These are phyloP conservation scores for Danio aesculapii DNA, from an alignment of 2,797 vertebrate species.

Conservation along the genomic window DNA sequence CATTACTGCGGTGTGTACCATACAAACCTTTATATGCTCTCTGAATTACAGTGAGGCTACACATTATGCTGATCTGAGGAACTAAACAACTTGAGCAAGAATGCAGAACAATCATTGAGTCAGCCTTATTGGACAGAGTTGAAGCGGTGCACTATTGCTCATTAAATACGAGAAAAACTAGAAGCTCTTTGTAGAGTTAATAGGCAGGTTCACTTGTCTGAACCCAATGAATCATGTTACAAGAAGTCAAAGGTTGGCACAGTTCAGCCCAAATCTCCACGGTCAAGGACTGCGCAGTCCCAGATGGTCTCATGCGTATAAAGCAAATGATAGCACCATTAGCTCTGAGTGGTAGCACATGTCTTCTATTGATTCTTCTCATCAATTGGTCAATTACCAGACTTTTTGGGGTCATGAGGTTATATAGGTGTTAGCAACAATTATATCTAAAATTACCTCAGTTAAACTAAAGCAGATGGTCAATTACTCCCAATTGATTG, in stretches of 20 bases:
- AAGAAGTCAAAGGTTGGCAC: constrained; percentile 52
- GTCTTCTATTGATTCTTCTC: constrained; percentile 69
- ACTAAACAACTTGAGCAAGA: constrained; percentile 20
- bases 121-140: constrained; percentile 6
- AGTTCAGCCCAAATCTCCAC: constrained; percentile 49
- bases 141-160: neutral
- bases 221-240: constrained; percentile 52
- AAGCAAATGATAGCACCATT: constrained; percentile 49
- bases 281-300: constrained; percentile 52
- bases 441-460: constrained; percentile 64
- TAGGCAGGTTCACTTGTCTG: constrained; percentile 16
- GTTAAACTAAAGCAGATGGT: constrained; percentile 70
- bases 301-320: constrained; percentile 63
- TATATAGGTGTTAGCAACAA: constrained; percentile 66
- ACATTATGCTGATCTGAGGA: constrained; percentile 27
- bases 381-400: constrained; percentile 61
- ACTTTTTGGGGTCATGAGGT: constrained; percentile 58
- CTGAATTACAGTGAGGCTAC: constrained; percentile 30
- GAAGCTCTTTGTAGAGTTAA: constrained; percentile 35
- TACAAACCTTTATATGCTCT: neutral
- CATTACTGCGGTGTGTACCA: neutral
- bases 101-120: constrained; percentile 29
- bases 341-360: constrained; percentile 67
- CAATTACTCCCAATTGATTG: constrained; percentile 70
- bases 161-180: constrained; percentile 4